Conservation (phyloP, 2,113 vertebrate genomes). For the Indicator maculatus region DNA sequence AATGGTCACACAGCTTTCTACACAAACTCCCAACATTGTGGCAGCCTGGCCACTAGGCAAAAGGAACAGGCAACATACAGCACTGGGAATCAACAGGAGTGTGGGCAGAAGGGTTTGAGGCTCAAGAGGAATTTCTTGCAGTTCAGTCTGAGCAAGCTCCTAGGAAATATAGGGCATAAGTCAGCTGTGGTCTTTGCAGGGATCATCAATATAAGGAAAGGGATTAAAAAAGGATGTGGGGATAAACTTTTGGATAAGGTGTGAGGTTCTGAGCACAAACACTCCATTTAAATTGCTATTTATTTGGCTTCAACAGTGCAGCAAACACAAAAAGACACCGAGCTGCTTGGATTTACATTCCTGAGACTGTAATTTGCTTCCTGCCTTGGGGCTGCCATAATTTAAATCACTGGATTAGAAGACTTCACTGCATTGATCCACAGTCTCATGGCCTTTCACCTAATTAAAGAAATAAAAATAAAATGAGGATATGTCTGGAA, state of each 20-base stretch:
- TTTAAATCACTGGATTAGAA: neutral
- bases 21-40: rapidly evolving
- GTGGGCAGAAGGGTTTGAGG: neutral
- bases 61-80: neutral
- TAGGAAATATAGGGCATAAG: neutral
- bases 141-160: neutral
- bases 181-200: neutral
- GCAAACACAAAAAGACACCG: neutral
- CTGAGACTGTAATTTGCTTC: neutral
- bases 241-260: neutral
- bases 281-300: neutral
- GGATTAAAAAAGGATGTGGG: neutral
- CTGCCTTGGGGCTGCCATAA: neutral
- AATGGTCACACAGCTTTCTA: neutral
- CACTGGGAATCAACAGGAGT: neutral
- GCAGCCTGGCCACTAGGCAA: neutral
- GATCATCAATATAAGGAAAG: neutral
- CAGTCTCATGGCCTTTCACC: neutral
- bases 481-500: neutral
- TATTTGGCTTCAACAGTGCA: neutral
- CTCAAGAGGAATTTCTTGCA: neutral
- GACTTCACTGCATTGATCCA: neutral
- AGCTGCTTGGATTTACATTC: neutral
- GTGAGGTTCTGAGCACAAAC: neutral
- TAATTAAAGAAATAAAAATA: neutral